phyloP scores from a whole-genome alignment of 2,797 vertebrate genomes.

The Ctenochaetus hawaiiensis region DNA sequence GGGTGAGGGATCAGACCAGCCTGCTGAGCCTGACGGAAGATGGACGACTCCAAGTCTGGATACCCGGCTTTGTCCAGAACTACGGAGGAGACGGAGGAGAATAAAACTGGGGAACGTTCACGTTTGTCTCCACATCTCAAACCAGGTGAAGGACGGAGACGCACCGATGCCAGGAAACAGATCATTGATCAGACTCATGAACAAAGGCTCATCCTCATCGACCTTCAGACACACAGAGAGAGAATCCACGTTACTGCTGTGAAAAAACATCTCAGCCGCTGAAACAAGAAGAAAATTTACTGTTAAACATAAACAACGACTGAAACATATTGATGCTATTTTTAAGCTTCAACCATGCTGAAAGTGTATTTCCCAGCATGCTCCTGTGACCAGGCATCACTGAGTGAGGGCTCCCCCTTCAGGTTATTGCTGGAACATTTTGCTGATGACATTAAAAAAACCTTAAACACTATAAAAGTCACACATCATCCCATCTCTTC shows the following conservation, averaged over 20 bases:
- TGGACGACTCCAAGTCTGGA: conserved; percentile 87
- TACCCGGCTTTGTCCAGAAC: conserved; percentile 84
- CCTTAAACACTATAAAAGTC: background rate
- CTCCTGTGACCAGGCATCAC: background rate
- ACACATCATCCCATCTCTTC: too few relatives aligned
- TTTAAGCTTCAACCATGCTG: background rate
- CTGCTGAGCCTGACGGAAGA: conserved; percentile 88
- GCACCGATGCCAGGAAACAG: conserved; percentile 90
- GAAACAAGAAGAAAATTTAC: background rate
- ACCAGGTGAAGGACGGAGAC: conserved; percentile 55
- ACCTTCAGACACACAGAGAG: conserved; percentile 83
- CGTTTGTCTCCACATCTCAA: too few relatives aligned
- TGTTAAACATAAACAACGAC: background rate
- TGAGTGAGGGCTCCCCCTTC: too few relatives aligned
- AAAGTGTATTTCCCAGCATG: background rate
- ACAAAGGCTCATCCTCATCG: conserved; percentile 96
- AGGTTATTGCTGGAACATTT: too few relatives aligned
- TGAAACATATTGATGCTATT: background rate
- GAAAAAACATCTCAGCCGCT: background rate
- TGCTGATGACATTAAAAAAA: background rate
- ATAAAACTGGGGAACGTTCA: background rate
- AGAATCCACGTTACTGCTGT: background rate
- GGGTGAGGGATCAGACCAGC: conserved; percentile 93
- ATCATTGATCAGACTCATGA: conserved; percentile 96
- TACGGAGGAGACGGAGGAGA: conserved; percentile 71